These are phyloP conservation scores for Octomys mimax DNA, from an alignment of 2,797 vertebrate genomes.

Conservation along the genomic window DNA sequence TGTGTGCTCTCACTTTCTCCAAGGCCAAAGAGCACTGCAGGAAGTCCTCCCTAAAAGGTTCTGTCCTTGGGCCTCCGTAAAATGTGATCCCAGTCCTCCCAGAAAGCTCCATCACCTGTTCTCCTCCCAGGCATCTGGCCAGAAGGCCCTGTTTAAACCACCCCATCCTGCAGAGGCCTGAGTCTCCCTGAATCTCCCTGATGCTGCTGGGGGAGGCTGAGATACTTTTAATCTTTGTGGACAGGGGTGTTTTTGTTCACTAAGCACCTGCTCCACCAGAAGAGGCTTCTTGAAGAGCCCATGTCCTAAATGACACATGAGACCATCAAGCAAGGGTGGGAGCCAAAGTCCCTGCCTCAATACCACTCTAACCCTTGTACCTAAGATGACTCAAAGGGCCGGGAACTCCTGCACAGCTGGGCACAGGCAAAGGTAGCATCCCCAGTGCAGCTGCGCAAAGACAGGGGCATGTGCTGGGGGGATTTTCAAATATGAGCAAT, in stretches of 20 bases:
- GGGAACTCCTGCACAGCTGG: background rate
- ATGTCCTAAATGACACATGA: background rate
- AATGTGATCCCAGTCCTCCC: background rate
- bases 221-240: background rate
- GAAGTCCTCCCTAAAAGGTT: background rate
- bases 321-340: background rate
- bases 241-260: background rate
- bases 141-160: background rate
- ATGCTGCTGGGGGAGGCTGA: background rate
- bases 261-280: background rate
- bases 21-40: background rate
- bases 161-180: background rate
- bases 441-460: background rate
- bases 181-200: background rate
- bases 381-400: background rate
- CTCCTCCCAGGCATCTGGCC: background rate
- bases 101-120: background rate
- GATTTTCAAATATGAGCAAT: constrained; percentile 18
- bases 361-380: background rate
- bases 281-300: background rate
- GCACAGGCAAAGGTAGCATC: background rate
- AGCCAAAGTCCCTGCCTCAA: background rate
- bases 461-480: background rate
- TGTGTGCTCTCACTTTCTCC: background rate
- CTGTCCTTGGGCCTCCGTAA: background rate